Percentiles rank a stretch among this genome's conserved stretches.
phyloP scores from a whole-genome alignment of 2,797 vertebrate genomes.

The Pygocentrus nattereri region DNA sequence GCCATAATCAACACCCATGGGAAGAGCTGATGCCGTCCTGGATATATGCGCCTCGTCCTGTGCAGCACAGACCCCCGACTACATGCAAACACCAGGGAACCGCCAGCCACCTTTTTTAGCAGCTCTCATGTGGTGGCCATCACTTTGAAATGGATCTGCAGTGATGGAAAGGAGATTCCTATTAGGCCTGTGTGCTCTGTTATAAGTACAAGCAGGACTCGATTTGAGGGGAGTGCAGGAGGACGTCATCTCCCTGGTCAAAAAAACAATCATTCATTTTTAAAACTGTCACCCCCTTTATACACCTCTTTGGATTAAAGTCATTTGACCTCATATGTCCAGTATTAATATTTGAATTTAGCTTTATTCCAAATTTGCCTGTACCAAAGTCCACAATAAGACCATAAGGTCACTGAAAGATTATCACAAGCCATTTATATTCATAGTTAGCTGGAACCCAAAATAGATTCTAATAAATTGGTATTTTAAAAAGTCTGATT shows the following conservation, averaged over 20 bases:
- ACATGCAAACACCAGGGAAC: neutral
- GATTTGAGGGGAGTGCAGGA: neutral
- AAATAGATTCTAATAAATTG: too few species aligned
- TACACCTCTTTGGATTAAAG: too few species aligned
- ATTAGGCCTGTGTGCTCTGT: neutral
- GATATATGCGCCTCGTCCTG: slow-evolving; percentile 13
- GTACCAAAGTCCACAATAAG: too few species aligned
- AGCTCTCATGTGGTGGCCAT: neutral
- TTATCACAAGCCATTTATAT: too few species aligned
- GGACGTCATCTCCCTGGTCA: neutral
- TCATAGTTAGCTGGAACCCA: too few species aligned
- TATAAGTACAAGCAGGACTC: neutral
- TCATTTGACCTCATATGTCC: too few species aligned
- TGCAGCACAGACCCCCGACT: neutral
- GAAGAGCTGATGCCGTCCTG: slow-evolving; percentile 62
- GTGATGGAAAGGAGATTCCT: neutral
- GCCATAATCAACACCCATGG: slow-evolving; percentile 81
- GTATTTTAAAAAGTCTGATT: too few species aligned
- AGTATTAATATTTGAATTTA: too few species aligned
- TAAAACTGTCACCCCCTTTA: too few species aligned
- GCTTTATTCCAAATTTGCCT: too few species aligned
- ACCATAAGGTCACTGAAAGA: too few species aligned
- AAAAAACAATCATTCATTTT: too few species aligned
- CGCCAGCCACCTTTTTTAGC: neutral
- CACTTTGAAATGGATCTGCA: neutral